Conservation (phyloP, 2,888 invertebrate genomes). For the Cacoxenus indagator region DNA sequence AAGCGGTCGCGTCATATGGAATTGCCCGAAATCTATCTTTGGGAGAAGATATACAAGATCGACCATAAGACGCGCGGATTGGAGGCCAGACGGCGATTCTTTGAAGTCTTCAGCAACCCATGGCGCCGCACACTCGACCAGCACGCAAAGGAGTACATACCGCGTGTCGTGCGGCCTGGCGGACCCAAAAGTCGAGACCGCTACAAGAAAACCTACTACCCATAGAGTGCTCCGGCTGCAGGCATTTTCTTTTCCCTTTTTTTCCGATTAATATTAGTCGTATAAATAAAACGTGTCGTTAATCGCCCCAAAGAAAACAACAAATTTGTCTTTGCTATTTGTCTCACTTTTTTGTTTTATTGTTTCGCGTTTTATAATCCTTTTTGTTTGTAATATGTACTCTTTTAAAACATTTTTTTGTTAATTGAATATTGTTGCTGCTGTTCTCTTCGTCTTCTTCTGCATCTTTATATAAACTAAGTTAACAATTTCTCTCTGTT, state of each 20-base stretch:
- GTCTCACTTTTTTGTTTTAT: constrained; percentile 36
- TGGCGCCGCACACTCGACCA: constrained; percentile 78
- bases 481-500: constrained; percentile 40
- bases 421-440: constrained; percentile 48
- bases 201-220: constrained; percentile 80
- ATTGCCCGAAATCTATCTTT: constrained; percentile 80
- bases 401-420: constrained; percentile 52
- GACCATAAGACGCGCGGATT: constrained; percentile 77
- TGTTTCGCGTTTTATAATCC: constrained; percentile 42
- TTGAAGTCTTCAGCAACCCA: constrained; percentile 77
- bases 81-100: constrained; percentile 80
- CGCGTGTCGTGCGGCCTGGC: constrained; percentile 75
- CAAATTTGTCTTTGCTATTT: constrained; percentile 35
- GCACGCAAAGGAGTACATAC: constrained; percentile 79
- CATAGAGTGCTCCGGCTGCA: constrained; percentile 57
- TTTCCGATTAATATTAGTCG: constrained; percentile 7
- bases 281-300: not conserved
- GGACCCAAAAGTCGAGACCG: constrained; percentile 76
- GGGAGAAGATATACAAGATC: constrained; percentile 88
- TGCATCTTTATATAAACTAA: constrained; percentile 44
- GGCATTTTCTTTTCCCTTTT: not conserved
- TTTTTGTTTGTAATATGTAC: constrained; percentile 37
- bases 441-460: constrained; percentile 31
- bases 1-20: constrained; percentile 77
- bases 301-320: not conserved